Conservation (phyloP, 2,113 vertebrate genomes). For the Syngnathoides biaculeatus region DNA sequence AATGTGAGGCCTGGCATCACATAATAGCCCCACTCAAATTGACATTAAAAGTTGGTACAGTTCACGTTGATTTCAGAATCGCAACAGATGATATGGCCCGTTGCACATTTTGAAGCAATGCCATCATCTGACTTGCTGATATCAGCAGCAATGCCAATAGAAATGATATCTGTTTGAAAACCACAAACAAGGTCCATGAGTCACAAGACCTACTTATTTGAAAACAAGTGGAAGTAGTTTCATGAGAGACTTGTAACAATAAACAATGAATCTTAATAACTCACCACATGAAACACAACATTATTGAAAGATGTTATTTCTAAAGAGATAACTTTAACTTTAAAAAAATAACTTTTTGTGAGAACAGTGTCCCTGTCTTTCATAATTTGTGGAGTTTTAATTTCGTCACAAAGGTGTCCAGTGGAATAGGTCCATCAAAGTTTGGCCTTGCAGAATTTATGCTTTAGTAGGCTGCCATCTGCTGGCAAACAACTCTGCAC, state of each 20-base stretch:
- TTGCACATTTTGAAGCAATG: slow-evolving; percentile 71
- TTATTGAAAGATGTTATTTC: not conserved
- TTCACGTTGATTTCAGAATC: slow-evolving; percentile 80
- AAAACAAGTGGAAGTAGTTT: not conserved
- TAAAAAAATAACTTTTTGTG: not conserved
- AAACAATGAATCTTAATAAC: not conserved
- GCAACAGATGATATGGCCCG: slow-evolving; percentile 74
- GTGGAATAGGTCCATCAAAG: not conserved
- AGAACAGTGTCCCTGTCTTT: not conserved
- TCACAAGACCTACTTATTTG: not conserved
- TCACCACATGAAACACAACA: not conserved
- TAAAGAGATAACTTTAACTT: not conserved
- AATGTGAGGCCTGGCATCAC: slow-evolving; percentile 75
- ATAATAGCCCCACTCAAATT: slow-evolving; percentile 75
- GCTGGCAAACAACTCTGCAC: not conserved
- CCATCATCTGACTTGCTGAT: slow-evolving; percentile 72
- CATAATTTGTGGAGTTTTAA: not conserved
- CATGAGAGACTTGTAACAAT: not conserved
- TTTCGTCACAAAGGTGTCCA: not conserved
- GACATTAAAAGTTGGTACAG: slow-evolving; percentile 78
- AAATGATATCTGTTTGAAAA: slow-evolving; percentile 66
- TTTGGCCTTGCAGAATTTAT: not conserved
- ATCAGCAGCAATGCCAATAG: slow-evolving; percentile 73
- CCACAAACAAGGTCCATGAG: not conserved
- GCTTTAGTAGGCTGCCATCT: slow-evolving; percentile 5